phyloP scores from a whole-genome alignment of 2,888 invertebrate genomes.

The Nesidiocoris tenuis region DNA sequence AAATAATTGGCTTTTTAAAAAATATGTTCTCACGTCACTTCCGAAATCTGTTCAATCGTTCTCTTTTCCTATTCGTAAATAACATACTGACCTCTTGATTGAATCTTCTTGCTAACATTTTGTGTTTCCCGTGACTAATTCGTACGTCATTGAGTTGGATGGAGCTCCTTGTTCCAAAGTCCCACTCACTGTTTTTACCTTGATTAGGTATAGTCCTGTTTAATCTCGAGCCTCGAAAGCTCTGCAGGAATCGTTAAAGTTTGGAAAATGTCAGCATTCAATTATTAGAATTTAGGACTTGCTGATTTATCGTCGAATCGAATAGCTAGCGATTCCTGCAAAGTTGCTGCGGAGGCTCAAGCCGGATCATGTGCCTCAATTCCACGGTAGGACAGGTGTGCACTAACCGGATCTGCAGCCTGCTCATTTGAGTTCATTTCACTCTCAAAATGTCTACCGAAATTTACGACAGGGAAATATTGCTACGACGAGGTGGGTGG shows the following conservation, averaged over 20 bases:
- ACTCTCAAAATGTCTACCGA: not conserved
- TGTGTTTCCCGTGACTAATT: no score
- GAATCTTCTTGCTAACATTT: no score
- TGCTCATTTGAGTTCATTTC: not conserved
- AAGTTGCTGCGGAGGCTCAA: constrained; percentile 34
- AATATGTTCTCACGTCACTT: no score
- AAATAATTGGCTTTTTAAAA: no score
- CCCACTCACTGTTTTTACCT: no score
- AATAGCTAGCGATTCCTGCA: constrained; percentile 31
- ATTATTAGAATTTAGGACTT: not conserved
- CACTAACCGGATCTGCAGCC: constrained; percentile 2
- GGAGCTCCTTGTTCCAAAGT: constrained; percentile 36
- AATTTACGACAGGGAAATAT: no score
- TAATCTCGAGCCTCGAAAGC: constrained; percentile 19
- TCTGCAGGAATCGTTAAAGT: constrained; percentile 36
- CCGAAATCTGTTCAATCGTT: no score
- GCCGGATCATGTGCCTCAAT: constrained; percentile 38
- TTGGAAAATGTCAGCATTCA: not conserved
- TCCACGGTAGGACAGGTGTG: constrained; percentile 40
- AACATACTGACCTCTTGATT: no score
- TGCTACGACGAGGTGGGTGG: no score
- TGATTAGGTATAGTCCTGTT: no score
- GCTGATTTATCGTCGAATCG: not conserved
- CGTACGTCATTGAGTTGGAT: constrained; percentile 12
- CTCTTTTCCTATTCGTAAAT: no score